Evolutionary conservation across 2,797 vertebrate genomes (phyloP).

Genomic region (Hippocampus kuda): DNA sequence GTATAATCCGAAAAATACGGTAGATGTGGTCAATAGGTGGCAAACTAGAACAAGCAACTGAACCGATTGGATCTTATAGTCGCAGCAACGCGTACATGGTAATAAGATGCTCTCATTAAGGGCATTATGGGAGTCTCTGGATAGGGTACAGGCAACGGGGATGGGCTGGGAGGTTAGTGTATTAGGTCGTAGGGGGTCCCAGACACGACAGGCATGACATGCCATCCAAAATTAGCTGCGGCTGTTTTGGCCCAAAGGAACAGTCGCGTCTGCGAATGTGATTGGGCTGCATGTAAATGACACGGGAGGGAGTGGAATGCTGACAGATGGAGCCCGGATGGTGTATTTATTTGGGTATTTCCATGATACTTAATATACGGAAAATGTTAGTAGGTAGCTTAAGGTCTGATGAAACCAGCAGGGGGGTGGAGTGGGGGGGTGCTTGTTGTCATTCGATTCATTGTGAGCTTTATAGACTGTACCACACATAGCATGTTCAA

Average conservation of each 20-base stretch:
- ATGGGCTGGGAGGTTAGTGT: constrained; percentile 28
- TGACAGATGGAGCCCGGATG: constrained; percentile 14
- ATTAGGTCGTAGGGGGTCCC: constrained; percentile 26
- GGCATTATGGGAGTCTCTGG: constrained; percentile 23
- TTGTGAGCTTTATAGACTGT: no score
- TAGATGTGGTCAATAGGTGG: not conserved
- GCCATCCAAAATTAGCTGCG: constrained; percentile 61
- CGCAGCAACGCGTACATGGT: not conserved
- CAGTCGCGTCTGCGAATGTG: constrained; percentile 20
- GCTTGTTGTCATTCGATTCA: no score
- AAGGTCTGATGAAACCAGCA: constrained; percentile 1
- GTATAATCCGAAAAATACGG: no score
- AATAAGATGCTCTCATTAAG: constrained; percentile 18
- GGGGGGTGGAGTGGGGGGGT: no score
- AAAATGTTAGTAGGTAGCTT: not conserved
- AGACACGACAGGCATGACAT: constrained; percentile 40
- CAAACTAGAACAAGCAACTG: not conserved
- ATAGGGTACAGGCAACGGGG: not conserved
- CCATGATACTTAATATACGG: constrained; percentile 5
- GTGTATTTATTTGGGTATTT: constrained; percentile 18
- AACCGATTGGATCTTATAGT: not conserved
- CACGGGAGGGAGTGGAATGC: constrained; percentile 26
- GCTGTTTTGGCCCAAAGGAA: constrained; percentile 50
- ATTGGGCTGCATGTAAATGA: constrained; percentile 18
- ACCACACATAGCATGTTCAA: no score